A percentile compares a stretch with the other conserved stretches of the same genome.
phyloP scores from a whole-genome alignment of 2,888 invertebrate species.

The Brachyopa scutellaris region DNA sequence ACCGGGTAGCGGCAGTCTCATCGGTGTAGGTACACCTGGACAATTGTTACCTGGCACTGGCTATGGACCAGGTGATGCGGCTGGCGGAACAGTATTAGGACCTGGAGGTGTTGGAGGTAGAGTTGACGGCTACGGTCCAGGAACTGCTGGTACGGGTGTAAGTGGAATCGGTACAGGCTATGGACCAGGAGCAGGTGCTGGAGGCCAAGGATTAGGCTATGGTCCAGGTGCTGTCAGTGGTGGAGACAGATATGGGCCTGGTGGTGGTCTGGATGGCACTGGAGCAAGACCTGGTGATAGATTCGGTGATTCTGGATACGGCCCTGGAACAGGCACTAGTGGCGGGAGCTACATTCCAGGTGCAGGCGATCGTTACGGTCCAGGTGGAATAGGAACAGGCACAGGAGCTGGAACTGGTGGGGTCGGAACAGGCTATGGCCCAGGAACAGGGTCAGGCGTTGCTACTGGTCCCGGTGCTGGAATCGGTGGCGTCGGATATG shows the following conservation, averaged over 20 bases:
- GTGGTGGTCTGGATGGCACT: slow-evolving; percentile 8
- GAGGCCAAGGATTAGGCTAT: slow-evolving; percentile 28
- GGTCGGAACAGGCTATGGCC: no score
- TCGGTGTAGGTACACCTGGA: slow-evolving; percentile 11
- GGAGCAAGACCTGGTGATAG: slow-evolving; percentile 34
- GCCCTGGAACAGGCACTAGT: background rate
- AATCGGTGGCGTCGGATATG: background rate
- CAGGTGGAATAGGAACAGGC: no score
- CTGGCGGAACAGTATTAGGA: slow-evolving; percentile 3
- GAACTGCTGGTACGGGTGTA: no score
- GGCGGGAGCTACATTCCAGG: no score
- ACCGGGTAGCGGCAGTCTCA: slow-evolving; percentile 14
- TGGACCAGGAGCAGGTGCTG: slow-evolving; percentile 18
- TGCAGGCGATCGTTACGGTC: no score
- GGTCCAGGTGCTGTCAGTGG: no score
- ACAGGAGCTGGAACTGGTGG: no score
- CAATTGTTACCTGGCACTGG: slow-evolving; percentile 5
- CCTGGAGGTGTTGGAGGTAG: slow-evolving; percentile 15
- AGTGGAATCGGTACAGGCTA: no score
- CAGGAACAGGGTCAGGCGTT: no score
- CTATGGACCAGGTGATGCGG: slow-evolving; percentile 11
- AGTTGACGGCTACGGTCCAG: no score
- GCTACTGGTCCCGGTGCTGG: background rate
- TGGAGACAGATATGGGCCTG: slow-evolving; percentile 59
- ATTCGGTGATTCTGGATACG: background rate